Base-by-base conservation (phyloP, 2,113 vertebrate species). In the Cebidichthys violaceus region DNA sequence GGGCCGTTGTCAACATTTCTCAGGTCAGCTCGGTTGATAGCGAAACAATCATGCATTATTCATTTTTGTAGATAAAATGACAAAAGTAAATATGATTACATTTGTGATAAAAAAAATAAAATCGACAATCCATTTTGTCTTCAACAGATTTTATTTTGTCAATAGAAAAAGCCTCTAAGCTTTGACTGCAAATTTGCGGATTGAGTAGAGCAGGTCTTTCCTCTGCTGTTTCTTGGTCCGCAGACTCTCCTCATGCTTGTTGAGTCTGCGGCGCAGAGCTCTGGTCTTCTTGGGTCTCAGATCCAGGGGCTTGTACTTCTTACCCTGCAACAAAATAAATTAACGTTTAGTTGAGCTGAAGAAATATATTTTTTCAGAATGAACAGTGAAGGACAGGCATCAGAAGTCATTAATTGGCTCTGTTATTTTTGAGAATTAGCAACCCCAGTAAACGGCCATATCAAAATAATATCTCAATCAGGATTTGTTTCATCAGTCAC, bases 281-380 rank as follows among this genome's bases (percentile, higher is more conserved):
- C 98, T 95, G 0, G 98, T 99, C 95, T 99, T 99, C 96, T 97
- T 99, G 62, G 98, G 98, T 88, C 98, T 96, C 95, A 99, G 94
- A 45, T 99, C 98, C 29, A 99, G 92, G 33, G 98, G 98, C 89
- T 99, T 99, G 90, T 99, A 99, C 91, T 99, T 99, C 90, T 99
- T 99, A 54, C 98, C 98, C 98, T 99, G 76, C 18, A 82, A 76
- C 6, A 41, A 41, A 52, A 1, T 0, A 13, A 60, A n/a, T n/a
- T n/a, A n/a, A n/a, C n/a, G n/a, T n/a, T n/a, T n/a, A n/a, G n/a
- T n/a, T n/a, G n/a, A n/a, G n/a, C n/a, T n/a, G n/a, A n/a, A n/a
- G n/a, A n/a, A n/a, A n/a, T 1, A 6, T 1, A 10, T 9, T 9
- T 24, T 11, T 4, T 9, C 29, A 29, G 6, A 68, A 18, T 17